phyloP scores from a whole-genome alignment of 2,113 vertebrate species.

The Pelvicachromis taeniatus region DNA sequence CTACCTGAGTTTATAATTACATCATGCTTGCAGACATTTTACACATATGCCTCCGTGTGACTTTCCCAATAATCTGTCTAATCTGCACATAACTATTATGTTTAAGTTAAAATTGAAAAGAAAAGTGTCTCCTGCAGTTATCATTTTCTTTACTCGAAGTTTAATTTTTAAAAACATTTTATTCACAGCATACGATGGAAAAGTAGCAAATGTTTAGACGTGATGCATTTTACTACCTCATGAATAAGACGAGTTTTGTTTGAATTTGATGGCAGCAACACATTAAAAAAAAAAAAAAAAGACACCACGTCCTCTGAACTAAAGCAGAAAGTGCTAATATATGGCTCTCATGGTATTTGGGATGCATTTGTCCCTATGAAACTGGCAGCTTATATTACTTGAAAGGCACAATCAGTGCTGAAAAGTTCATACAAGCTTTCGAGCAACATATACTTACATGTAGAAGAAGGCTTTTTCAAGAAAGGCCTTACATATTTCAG shows the following conservation, averaged over 20 bases:
- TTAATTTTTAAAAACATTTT: background rate
- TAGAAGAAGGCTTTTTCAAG: background rate
- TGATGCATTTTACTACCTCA: background rate
- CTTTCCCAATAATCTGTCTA: background rate
- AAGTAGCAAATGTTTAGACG: background rate
- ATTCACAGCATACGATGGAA: background rate
- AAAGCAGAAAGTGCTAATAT: background rate
- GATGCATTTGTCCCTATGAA: background rate
- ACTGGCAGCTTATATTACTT: background rate
- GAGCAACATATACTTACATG: background rate
- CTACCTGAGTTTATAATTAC: background rate
- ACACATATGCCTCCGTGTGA: background rate
- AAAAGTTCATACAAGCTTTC: background rate
- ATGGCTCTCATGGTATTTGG: background rate
- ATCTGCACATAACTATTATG: background rate
- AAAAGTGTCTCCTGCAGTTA: background rate
- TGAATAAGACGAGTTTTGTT: background rate
- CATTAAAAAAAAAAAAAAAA: background rate
- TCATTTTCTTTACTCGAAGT: background rate
- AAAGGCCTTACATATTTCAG: background rate
- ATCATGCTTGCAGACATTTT: background rate
- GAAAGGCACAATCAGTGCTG: background rate
- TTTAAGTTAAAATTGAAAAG: accelerated
- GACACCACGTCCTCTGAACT: background rate
- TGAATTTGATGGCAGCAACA: background rate